These are phyloP conservation scores for Esox masquinongy DNA, from an alignment of 2,797 vertebrate genomes.

Conservation along the genomic window DNA sequence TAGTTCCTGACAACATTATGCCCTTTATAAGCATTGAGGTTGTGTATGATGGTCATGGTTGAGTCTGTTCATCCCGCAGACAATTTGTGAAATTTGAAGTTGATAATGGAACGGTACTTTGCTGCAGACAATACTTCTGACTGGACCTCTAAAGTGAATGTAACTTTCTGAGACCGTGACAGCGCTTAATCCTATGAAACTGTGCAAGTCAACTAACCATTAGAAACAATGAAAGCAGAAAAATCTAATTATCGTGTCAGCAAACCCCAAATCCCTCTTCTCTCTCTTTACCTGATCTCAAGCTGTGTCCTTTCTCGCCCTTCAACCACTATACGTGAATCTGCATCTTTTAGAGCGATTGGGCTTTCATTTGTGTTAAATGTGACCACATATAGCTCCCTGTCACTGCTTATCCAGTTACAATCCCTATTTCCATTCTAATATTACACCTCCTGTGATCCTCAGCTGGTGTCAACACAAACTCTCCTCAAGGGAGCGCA, in stretches of 20 bases:
- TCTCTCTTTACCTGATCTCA: not conserved
- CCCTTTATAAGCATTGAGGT: too few species aligned
- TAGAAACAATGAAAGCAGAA: conserved; percentile 12
- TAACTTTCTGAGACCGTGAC: not conserved
- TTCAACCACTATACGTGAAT: conserved; percentile 44
- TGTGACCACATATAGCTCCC: not conserved
- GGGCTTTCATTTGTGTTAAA: conserved; percentile 37
- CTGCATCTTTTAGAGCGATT: conserved; percentile 30
- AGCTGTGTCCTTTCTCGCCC: conserved; percentile 54
- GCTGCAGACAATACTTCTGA: not conserved
- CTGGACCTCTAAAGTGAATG: not conserved
- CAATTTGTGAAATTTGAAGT: too few species aligned
- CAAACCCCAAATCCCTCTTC: conserved; percentile 13
- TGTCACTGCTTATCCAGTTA: not conserved
- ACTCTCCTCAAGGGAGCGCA: not conserved
- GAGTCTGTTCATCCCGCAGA: too few species aligned
- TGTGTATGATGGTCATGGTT: too few species aligned
- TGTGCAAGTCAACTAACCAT: conserved; percentile 3
- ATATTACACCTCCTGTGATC: conserved; percentile 21
- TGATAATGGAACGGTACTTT: too few species aligned
- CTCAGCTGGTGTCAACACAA: not conserved
- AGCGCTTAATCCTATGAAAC: not conserved
- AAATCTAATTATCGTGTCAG: conserved; percentile 43
- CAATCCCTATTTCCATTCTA: conserved; percentile 10
- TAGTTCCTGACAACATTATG: too few species aligned